Conservation (phyloP, 2,797 vertebrate species). For the Loriculus beryllinus region DNA sequence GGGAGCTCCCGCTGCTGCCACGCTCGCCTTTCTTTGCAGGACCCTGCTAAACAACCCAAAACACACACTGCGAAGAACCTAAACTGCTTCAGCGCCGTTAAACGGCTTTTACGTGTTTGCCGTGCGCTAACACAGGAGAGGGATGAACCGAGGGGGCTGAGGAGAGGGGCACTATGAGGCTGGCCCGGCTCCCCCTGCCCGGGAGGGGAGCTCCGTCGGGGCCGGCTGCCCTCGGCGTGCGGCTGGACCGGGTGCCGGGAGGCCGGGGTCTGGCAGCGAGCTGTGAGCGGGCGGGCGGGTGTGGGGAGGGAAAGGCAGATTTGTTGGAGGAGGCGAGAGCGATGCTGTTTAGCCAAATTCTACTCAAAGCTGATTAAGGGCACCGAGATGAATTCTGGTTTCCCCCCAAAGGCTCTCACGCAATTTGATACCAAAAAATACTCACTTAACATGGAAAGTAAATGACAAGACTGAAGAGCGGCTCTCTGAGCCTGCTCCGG, state of each 20-base stretch:
- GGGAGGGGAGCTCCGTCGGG: too few species aligned
- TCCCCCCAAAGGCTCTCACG: not conserved
- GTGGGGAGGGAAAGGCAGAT: constrained; percentile 14
- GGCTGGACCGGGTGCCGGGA: not conserved
- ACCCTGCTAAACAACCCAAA: not conserved
- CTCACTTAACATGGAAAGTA: not conserved
- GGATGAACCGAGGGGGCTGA: not conserved
- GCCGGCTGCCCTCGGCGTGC: not conserved
- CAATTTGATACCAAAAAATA: not conserved
- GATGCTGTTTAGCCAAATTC: constrained; percentile 40
- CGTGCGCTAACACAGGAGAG: not conserved
- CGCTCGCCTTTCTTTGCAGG: not conserved
- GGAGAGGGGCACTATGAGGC: not conserved
- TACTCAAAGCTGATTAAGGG: constrained; percentile 34
- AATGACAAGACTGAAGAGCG: not conserved
- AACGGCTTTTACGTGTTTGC: not conserved
- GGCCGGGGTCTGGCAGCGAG: not conserved
- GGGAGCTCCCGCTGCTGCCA: not conserved
- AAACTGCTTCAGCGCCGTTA: not conserved
- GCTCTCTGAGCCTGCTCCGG: not conserved
- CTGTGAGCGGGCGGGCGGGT: not conserved
- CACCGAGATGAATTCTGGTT: constrained; percentile 26
- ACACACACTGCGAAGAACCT: not conserved
- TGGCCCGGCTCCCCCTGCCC: not conserved
- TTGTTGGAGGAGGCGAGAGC: constrained; percentile 37